These are phyloP conservation scores for Centropus bengalensis DNA, from an alignment of 2,113 vertebrate species.

Conservation along the genomic window DNA sequence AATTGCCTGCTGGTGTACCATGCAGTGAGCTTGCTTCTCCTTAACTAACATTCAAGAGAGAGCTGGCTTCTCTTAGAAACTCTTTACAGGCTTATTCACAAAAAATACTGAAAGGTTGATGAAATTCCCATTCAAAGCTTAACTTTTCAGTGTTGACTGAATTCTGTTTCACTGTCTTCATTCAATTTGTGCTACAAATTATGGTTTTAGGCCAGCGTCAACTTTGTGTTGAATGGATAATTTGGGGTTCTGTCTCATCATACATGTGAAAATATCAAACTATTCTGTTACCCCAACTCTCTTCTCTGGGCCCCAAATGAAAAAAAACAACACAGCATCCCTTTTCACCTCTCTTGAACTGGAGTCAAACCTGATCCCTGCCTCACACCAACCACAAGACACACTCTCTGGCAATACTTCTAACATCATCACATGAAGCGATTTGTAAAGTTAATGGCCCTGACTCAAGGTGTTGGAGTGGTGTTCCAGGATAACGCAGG, in stretches of 20 bases:
- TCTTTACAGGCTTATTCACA: background rate
- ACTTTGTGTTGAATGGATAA: background rate
- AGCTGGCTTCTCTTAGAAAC: background rate
- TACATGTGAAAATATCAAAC: background rate
- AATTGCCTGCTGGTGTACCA: background rate
- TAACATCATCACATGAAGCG: background rate
- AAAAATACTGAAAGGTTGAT: background rate
- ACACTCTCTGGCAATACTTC: background rate
- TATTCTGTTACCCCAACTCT: background rate
- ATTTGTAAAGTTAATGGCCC: background rate
- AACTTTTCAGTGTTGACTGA: background rate
- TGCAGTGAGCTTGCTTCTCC: background rate
- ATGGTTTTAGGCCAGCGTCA: background rate
- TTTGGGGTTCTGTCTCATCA: background rate
- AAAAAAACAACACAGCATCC: background rate
- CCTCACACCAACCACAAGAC: background rate
- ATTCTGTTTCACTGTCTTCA: background rate
- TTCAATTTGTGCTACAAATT: background rate
- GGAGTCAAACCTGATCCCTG: background rate
- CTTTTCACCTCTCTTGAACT: background rate
- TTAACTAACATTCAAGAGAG: background rate
- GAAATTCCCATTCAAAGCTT: background rate
- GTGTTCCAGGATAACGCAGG: background rate
- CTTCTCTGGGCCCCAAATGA: background rate
- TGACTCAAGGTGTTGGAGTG: background rate